Evolutionary conservation across 2,888 invertebrate species (phyloP).

Genomic region (Uloborus plumipes): DNA sequence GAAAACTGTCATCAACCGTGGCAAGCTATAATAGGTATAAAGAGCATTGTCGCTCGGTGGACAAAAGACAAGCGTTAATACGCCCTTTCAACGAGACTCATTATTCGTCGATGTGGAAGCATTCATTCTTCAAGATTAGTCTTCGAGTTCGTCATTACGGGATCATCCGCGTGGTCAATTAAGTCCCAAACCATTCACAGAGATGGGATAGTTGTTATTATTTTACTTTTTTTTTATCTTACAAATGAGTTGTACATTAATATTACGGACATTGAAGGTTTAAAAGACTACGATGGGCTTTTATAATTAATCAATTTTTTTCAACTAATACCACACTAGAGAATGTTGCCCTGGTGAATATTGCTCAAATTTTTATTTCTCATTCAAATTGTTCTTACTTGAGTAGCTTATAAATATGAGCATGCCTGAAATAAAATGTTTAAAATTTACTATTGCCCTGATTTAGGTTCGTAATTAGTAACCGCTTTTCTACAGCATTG

Average conservation of each 20-base stretch:
- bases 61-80: slow-evolving; percentile 25
- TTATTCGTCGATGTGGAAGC: slow-evolving; percentile 1
- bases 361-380: no score
- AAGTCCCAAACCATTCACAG: slow-evolving; percentile 14
- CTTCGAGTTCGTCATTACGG: slow-evolving; percentile 12
- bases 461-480: no score
- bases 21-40: slow-evolving; percentile 2
- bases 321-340: no score
- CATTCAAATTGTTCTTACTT: no score
- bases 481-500: no score
- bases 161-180: slow-evolving; percentile 28
- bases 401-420: no score
- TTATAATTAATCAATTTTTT: not conserved
- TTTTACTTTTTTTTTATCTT: no score
- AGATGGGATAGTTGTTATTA: not conserved
- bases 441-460: no score
- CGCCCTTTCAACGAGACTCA: not conserved
- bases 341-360: no score
- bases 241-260: no score
- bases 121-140: no score
- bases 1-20: slow-evolving; percentile 34
- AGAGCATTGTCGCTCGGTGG: slow-evolving; percentile 22
- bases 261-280: not conserved
- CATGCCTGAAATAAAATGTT: no score
- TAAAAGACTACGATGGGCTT: not conserved